Conservation (phyloP, 1,140 invertebrate species). For the Drosophila ambigua region DNA sequence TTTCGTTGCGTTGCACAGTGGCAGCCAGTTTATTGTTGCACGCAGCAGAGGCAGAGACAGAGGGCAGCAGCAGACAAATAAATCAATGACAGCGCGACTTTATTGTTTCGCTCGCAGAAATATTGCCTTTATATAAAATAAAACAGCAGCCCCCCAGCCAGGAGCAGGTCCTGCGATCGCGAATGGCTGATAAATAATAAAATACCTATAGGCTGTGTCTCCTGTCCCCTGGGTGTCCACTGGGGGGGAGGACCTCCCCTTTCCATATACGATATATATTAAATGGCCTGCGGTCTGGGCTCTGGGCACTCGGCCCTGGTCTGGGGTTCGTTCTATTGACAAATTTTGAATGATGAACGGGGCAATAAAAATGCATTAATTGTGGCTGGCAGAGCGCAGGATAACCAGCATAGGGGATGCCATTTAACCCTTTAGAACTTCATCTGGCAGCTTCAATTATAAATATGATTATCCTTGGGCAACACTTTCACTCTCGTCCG, state of each 20-base stretch:
- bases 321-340: slow-evolving; percentile 65
- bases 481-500: slow-evolving; percentile 43
- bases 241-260: background rate
- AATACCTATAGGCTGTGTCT: slow-evolving; percentile 71
- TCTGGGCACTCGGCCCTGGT: slow-evolving; percentile 71
- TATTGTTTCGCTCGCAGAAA: slow-evolving; percentile 82
- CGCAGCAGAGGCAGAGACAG: slow-evolving; percentile 21
- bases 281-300: slow-evolving; percentile 72
- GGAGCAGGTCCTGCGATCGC: slow-evolving; percentile 48
- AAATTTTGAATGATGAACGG: slow-evolving; percentile 77
- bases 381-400: slow-evolving; percentile 28
- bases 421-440: too few relatives aligned
- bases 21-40: slow-evolving; percentile 74
- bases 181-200: slow-evolving; percentile 74
- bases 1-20: slow-evolving; percentile 58
- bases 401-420: too few relatives aligned
- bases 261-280: slow-evolving; percentile 51
- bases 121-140: slow-evolving; percentile 80
- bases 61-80: slow-evolving; percentile 69
- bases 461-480: slow-evolving; percentile 8
- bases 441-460: too few relatives aligned
- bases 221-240: slow-evolving; percentile 15
- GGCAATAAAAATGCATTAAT: slow-evolving; percentile 76
- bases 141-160: slow-evolving; percentile 45
- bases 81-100: slow-evolving; percentile 82